phyloP scores from a whole-genome alignment of 2,797 vertebrate species.

The Acanthornis magna region DNA sequence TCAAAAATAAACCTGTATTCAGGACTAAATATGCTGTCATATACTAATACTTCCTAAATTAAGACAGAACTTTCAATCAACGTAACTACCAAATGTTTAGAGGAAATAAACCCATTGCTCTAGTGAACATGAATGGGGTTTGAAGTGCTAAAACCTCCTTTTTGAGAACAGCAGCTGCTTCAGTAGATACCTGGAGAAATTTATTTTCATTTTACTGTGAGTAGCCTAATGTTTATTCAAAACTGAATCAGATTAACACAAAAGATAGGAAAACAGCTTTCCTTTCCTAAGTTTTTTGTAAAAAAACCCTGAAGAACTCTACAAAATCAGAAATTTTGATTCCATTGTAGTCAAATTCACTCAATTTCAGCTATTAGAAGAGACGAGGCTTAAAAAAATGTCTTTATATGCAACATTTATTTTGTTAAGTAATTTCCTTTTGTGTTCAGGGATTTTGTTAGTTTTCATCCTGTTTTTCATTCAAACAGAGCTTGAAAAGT shows the following conservation, averaged over 20 bases:
- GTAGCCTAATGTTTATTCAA: not conserved
- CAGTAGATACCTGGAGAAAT: not conserved
- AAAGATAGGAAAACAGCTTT: not conserved
- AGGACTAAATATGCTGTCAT: not conserved
- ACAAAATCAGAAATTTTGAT: not conserved
- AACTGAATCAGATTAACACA: not conserved
- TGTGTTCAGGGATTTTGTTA: not conserved
- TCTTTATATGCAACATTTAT: not conserved
- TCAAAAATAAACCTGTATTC: not conserved
- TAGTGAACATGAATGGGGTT: not conserved
- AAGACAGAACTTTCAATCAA: not conserved
- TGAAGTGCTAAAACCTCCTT: not conserved
- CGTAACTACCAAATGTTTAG: not conserved
- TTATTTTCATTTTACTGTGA: not conserved
- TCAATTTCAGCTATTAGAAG: not conserved
- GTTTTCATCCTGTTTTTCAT: not conserved
- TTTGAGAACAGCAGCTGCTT: not conserved
- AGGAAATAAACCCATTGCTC: not conserved
- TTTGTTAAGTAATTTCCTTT: not conserved
- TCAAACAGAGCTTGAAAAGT: not conserved
- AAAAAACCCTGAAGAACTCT: fast-evolving
- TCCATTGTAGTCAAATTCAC: not conserved
- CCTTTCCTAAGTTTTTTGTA: not conserved
- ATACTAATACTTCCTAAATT: not conserved
- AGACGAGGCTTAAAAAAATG: not conserved